Percentiles rank a stretch among this genome's conserved stretches.
These are phyloP conservation scores for Bufo bufo DNA, from an alignment of 2,113 vertebrate species.

Conservation along the genomic window DNA sequence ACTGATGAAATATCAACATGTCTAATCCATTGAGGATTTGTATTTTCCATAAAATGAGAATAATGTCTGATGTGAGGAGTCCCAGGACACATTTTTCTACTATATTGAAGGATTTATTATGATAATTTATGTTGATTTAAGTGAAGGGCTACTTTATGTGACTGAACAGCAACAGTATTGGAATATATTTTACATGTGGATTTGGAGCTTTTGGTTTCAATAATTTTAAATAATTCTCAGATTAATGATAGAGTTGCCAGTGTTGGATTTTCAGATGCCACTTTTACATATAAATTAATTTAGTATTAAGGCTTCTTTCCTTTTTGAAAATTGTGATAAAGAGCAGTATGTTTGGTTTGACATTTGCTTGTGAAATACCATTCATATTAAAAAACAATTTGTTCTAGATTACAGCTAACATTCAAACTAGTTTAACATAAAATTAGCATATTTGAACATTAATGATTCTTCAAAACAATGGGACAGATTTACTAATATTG, in stretches of 20 bases:
- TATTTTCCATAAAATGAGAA: background rate
- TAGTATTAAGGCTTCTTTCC: background rate
- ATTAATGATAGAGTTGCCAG: background rate
- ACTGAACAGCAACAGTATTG: conserved; percentile 12
- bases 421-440: conserved; percentile 4
- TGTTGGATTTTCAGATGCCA: background rate
- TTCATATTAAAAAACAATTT: conserved; percentile 13
- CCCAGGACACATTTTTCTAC: background rate
- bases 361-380: conserved; percentile 22
- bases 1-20: background rate
- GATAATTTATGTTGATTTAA: conserved; percentile 38
- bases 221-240: conserved; percentile 7
- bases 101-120: conserved; percentile 23
- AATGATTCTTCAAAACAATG: background rate
- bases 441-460: conserved; percentile 17
- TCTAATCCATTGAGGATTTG: conserved; percentile 4
- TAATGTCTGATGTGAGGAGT: background rate
- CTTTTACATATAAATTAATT: background rate
- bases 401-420: background rate
- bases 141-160: background rate
- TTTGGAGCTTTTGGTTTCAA: background rate
- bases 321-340: background rate
- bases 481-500: too few species aligned
- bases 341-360: background rate
- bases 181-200: conserved; percentile 12